A percentile compares a stretch with the other conserved stretches of the same genome.
Conservation (phyloP, 2,888 invertebrate species). For the Zootermopsis nevadensis region DNA sequence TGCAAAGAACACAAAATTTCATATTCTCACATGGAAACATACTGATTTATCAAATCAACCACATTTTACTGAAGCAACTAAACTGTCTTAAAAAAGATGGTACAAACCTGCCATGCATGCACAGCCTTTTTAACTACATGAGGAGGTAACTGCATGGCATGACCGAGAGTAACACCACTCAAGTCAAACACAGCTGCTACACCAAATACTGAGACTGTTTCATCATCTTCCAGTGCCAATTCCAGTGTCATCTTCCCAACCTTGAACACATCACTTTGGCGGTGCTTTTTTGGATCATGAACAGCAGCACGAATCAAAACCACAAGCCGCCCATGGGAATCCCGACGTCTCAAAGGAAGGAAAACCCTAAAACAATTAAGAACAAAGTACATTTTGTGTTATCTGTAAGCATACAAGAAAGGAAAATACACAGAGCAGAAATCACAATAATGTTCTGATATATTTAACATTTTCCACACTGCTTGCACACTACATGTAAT, state of each 20-base stretch:
- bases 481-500: too few species aligned
- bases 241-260: conserved; percentile 73
- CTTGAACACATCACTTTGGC: conserved; percentile 72
- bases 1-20: too few species aligned
- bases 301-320: conserved; percentile 70
- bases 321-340: conserved; percentile 67
- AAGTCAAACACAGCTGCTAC: conserved; percentile 73
- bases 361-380: conserved; percentile 62
- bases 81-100: neutral
- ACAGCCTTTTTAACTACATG: conserved; percentile 70
- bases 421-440: too few species aligned
- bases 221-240: conserved; percentile 67
- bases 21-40: too few species aligned
- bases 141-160: conserved; percentile 71
- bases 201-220: conserved; percentile 66
- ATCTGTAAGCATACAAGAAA: too few species aligned
- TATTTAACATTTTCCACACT: too few species aligned
- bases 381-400: neutral
- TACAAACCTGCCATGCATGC: conserved; percentile 69
- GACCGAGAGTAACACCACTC: conserved; percentile 67
- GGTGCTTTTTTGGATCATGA: conserved; percentile 70
- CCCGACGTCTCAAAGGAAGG: conserved; percentile 67
- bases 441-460: too few species aligned
- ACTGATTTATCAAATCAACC: too few species aligned
- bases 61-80: too few species aligned